Evolutionary conservation across 2,888 invertebrate genomes (phyloP).

Genomic region (Meiosimyza platycephala): DNA sequence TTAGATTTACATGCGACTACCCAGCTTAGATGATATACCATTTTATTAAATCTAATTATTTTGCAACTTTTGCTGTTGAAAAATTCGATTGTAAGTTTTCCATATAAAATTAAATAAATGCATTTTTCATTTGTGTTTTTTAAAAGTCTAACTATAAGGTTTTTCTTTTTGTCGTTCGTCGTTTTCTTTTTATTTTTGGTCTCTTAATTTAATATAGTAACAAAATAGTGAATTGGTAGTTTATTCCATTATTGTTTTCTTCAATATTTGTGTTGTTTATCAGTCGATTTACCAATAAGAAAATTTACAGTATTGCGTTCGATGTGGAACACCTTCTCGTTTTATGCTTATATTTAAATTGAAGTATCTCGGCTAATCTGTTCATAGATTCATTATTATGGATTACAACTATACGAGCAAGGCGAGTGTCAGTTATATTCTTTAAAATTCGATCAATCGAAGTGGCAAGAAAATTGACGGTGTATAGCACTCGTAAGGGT

Average conservation of each 20-base stretch:
- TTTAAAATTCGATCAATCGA: conserved; percentile 14
- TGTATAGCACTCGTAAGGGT: not conserved
- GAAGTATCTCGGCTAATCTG: no score
- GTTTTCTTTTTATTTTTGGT: conserved; percentile 44
- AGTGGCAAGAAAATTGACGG: conserved; percentile 32
- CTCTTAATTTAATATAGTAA: conserved; percentile 48
- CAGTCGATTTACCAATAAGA: conserved; percentile 33
- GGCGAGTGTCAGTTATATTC: not conserved
- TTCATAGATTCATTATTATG: no score
- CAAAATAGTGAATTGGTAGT: conserved; percentile 44
- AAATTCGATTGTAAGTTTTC: conserved; percentile 55
- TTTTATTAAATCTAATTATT: conserved; percentile 53
- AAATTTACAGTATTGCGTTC: no score
- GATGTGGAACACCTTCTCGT: no score
- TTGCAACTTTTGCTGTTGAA: conserved; percentile 57
- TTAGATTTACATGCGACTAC: conserved; percentile 68
- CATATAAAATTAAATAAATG: conserved; percentile 52
- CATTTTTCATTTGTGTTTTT: conserved; percentile 40
- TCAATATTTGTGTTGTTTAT: conserved; percentile 28
- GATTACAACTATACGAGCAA: no score
- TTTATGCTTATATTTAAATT: no score
- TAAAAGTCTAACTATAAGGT: conserved; percentile 41
- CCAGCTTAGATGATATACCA: conserved; percentile 67
- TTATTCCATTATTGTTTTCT: conserved; percentile 44
- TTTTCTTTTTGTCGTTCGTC: conserved; percentile 30